Evolutionary conservation across 2,113 vertebrate genomes (phyloP), one percentile per base, ranked within the genome.

Genomic region (Oreocharis arfaki): DNA sequence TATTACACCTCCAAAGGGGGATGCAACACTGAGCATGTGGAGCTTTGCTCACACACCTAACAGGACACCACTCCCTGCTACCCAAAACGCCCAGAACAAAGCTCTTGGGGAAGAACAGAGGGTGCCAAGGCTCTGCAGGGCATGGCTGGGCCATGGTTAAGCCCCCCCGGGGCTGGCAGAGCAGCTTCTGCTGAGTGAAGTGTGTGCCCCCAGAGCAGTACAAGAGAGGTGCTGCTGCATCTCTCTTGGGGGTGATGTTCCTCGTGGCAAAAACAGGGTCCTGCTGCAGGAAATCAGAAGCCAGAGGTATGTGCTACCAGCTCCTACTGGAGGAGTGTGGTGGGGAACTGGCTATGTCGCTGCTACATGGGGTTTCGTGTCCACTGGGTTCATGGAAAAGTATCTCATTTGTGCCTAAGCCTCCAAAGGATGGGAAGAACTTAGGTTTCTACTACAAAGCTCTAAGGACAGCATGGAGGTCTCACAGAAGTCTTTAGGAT

Each of bases 11-110:
- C 56, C 28, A 15, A 26, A 56, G 27, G 32, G 35, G 24, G 19
- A 16, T 16, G n/a, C 16, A 37, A 56, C 2, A 1, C 3, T 0
- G 0, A 11, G 8, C 26, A 27, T 1, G 4, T 7, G 30, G 30
- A 84, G n/a, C 41, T 63, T 60, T n/a, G n/a, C 47, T 81, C 64
- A 5, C n/a, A 42, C 18, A 30, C 19, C 18, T 84, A 60, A 55
- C 11, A 50, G 63, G 17, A 70, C 30, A 42, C 8, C 0, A 0
- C 20, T 84, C 24, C 10, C 59, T 13, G 27, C 27, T 53, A 42
- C 60, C 64, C 73, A 50, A 37, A 93, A 44, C 3, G 4, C 53
- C 37, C 39, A 42, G 50, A 74, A 56, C 46, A 82, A 75, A 74
- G 30, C 30, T 84, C 61, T 59, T 7, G 18, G n/a, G 41, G 32